Percentiles rank a stretch among this genome's conserved stretches.
These are phyloP conservation scores for Gallinago undulata DNA, from an alignment of 2,113 vertebrate genomes.

Conservation along the genomic window DNA sequence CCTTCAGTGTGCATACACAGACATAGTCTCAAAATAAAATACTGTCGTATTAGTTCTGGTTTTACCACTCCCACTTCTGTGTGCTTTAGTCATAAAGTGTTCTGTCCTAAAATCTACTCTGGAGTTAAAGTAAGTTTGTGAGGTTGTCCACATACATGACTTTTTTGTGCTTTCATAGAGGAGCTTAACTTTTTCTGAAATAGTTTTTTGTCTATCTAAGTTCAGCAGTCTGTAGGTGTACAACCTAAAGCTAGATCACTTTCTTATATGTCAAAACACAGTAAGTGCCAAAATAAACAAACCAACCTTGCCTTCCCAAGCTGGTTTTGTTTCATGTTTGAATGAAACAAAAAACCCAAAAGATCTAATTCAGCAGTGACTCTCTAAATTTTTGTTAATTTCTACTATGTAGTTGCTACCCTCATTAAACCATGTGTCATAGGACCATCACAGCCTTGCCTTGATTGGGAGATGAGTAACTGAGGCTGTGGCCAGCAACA, in stretches of 20 bases:
- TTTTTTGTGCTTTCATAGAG: neutral
- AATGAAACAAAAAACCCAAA: neutral
- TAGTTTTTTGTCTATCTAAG: neutral
- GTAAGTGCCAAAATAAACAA: neutral
- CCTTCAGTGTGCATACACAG: neutral
- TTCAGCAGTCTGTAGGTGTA: neutral
- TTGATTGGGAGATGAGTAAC: neutral
- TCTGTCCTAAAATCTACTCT: neutral
- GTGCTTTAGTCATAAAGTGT: neutral
- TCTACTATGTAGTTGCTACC: neutral
- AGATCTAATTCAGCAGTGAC: neutral
- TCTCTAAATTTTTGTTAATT: neutral
- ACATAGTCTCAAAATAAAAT: neutral
- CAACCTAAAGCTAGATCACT: neutral
- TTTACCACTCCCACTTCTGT: neutral
- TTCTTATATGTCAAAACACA: neutral
- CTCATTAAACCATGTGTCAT: neutral
- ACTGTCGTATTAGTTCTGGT: neutral
- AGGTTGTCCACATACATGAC: neutral
- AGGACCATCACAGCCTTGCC: neutral
- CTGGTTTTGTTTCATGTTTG: neutral
- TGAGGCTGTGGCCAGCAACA: neutral
- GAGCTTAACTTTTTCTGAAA: neutral
- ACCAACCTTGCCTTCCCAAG: neutral
- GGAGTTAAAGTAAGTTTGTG: neutral